These are phyloP conservation scores for Clistopyga incitator DNA, from an alignment of 2,888 invertebrate species.

Conservation along the genomic window DNA sequence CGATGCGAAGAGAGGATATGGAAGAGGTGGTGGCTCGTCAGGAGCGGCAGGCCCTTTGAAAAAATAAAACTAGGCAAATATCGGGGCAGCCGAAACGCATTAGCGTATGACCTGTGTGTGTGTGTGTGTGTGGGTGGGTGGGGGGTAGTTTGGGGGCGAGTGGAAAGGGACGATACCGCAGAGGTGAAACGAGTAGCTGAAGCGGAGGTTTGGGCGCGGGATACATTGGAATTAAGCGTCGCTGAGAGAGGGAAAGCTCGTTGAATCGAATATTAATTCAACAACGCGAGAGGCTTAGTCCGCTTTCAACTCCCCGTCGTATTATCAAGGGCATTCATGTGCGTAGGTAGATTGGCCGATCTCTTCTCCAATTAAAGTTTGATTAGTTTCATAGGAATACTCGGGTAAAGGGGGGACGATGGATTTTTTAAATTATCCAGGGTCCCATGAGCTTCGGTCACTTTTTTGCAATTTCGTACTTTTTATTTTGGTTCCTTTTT, in stretches of 20 bases:
- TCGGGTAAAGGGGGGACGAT: slow-evolving; percentile 30
- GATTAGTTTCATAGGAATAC: slow-evolving; percentile 51
- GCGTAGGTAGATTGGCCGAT: slow-evolving; percentile 54
- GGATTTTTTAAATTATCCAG: slow-evolving; percentile 39
- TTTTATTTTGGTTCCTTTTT: not conserved
- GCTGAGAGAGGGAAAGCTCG: not conserved
- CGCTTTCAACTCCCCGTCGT: slow-evolving; percentile 32
- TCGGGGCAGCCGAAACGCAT: slow-evolving; percentile 63
- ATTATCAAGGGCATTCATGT: slow-evolving; percentile 54
- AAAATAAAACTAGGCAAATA: slow-evolving; percentile 62
- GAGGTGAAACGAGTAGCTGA: slow-evolving; percentile 49
- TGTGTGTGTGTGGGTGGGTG: too few species aligned
- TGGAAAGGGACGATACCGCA: not conserved
- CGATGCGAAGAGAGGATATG: slow-evolving; percentile 38
- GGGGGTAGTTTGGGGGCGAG: not conserved
- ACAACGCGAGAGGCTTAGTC: slow-evolving; percentile 49
- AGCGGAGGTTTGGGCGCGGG: slow-evolving; percentile 32
- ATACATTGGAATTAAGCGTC: slow-evolving; percentile 56
- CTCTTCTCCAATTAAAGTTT: slow-evolving; percentile 66
- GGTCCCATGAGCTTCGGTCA: not conserved
- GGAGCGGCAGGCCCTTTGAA: slow-evolving; percentile 50
- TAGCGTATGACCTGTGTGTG: slow-evolving; percentile 57
- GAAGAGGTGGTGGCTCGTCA: slow-evolving; percentile 49
- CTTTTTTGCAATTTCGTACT: not conserved
- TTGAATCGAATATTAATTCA: slow-evolving; percentile 64